Evolutionary conservation across 2,113 vertebrate genomes (phyloP), one percentile per base, ranked within the genome.

Genomic region (Tinamus guttatus): DNA sequence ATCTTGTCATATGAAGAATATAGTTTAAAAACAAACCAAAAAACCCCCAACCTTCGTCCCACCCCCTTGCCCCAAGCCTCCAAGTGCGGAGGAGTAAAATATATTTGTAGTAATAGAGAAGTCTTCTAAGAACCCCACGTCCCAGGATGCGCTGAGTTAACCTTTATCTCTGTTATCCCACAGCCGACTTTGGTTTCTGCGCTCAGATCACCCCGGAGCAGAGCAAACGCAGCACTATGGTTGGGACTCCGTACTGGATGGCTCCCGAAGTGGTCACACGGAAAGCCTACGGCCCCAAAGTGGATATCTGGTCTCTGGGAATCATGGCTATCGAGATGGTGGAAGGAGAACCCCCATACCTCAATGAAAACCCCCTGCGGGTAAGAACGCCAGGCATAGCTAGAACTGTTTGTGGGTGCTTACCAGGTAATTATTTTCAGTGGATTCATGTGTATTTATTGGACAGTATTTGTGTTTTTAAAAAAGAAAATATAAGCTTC

Each of bases 251-350:
- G 0, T 99, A 99, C 97, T 99, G 99, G 99, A 99, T 99, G 99
- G 99, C 99, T 68, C 99, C 99, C 5, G 99, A 99, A 90, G 99
- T 99, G 73, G 99, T 99, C 67, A 99, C 99, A 59, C 98, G 99
- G 58, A 99, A 99, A 97, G 99, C 99, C 4, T 99, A 99, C 1
- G 99, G 99, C 71, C 99, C 99, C 15, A 99, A 99, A 96, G 99
- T 99, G 65, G 99, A 99, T 89, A 99, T 99, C 95, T 99, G 99
- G 99, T 99, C 99, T 28, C 97, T 99, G 95, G 99, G 99, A 54
- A 99, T 99, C 91, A 99, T 99, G 99, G 99, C 99, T 43, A 99
- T 99, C 49, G 99, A 99, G 97, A 99, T 99, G 99, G 99, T 99
- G 43, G 99, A 99, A 98, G 99, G 99, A 95, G 99, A 99, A 43